Evolutionary conservation across 2,888 invertebrate genomes (phyloP), one percentile per base, ranked within the genome.

Genomic region (Pseudoips prasinana): DNA sequence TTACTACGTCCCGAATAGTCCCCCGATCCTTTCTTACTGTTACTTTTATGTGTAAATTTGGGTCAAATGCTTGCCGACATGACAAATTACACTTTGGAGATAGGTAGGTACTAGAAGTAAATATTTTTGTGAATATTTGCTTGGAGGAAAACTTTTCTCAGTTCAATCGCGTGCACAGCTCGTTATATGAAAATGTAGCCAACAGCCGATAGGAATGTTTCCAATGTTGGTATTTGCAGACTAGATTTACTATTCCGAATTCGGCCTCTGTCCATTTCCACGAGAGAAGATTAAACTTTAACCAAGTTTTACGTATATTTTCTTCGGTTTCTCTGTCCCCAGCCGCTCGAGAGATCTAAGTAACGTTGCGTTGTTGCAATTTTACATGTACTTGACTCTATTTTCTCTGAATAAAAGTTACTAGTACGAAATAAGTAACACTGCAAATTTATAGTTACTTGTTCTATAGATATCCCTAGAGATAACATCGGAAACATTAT

Each of bases 51-150:
- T 35, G 32, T 46, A 58, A 39, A 52, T 40, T 3, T 48, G 35
- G 52, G 46, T 37, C 49, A 42, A 28, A 19, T 18, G 29, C 39
- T 26, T 33, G 26, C n/a, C 24, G 27, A 22, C 22, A 25, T 25
- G 19, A 43, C 41, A 54, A 50, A 49, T 39, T 54, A 10, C 36
- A 20, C 26, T 27, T 29, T 25, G 14, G 32, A 36, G 27, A 45
- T 14, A 14, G 14, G 14, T n/a, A n/a, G n/a, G 5, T 48, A 57
- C 57, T 53, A 48, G 49, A 53, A 44, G 39, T 33, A 38, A 39
- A 53, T 47, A 52, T 47, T 14, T 14, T 14, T 14, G 14, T 14
- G 20, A 9, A 8, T 23, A 2, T 27, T 26, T 10, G n/a, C 14
- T 14, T n/a, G 5, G 14, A 14, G 14, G 14, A 14, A 14, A 14